These are phyloP conservation scores for Sesamia nonagrioides DNA, from an alignment of 1,140 invertebrate species.

Conservation along the genomic window DNA sequence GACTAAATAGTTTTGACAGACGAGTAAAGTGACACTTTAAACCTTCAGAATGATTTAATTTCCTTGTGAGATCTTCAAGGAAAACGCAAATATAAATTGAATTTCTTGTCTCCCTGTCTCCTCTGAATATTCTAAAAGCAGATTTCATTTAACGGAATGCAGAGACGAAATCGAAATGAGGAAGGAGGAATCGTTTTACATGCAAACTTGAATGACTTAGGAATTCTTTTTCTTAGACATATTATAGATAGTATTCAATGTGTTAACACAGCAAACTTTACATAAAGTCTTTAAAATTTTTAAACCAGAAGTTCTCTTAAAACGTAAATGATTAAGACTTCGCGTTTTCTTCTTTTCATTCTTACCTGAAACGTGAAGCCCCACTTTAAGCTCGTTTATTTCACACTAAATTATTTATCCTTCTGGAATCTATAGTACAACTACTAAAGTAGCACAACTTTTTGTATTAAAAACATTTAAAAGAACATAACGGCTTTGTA, in stretches of 20 bases:
- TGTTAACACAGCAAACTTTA: neutral
- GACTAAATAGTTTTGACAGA: neutral
- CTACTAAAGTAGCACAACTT: neutral
- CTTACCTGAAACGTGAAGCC: too few species aligned
- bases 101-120: slow-evolving; percentile 59
- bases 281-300: too few species aligned
- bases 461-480: slow-evolving; percentile 19
- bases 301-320: too few species aligned
- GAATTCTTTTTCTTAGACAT: slow-evolving; percentile 7
- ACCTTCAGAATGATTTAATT: slow-evolving; percentile 62
- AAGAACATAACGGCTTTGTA: slow-evolving; percentile 20
- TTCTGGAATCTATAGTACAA: neutral
- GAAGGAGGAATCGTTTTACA: slow-evolving; percentile 34
- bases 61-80: slow-evolving; percentile 56
- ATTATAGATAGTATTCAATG: neutral
- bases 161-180: slow-evolving; percentile 44
- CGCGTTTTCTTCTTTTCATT: too few species aligned
- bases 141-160: slow-evolving; percentile 54
- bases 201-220: slow-evolving; percentile 24
- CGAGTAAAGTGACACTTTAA: slow-evolving; percentile 43
- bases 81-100: slow-evolving; percentile 62
- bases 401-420: neutral
- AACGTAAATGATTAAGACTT: too few species aligned
- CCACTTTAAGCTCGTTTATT: neutral
- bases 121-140: slow-evolving; percentile 59